Evolutionary conservation across 1,140 invertebrate species (phyloP), one percentile per base, ranked within the genome.

Genomic region (Berghia stephanieae): DNA sequence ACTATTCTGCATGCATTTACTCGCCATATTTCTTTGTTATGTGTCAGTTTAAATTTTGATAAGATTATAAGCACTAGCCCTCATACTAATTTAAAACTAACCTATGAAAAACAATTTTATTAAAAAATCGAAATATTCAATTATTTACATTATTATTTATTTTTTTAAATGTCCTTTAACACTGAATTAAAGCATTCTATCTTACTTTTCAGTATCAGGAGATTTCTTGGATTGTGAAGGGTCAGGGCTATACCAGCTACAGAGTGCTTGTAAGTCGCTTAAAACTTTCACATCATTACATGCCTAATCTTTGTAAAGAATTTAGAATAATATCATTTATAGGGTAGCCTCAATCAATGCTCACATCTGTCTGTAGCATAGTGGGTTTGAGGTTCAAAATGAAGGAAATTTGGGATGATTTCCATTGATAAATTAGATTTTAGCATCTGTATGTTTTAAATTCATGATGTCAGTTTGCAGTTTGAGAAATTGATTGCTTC

Each of bases 211-310:
- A 96, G 95, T 94, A 87, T 94, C 94, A 60, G 96, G 96, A 27
- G 91, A 92, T 77, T 98, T 98, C 88, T 88, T 98, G 21, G 96
- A 98, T 87, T 96, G 94, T 88, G 96, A 98, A 92, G 97, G 96
- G 1, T 96, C 96, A 24, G 97, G 95, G 1, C 89, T 99, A 0
- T 98, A 95, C 89, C 84, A 91, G 24, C 81, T 95, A 0, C 96
- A 98, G 87, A 97, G 96, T 86, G 91, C 93, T 44, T 93, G 90
- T 90, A 86, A 89, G 89, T 88, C 68, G n/a, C 1, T 66, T 38
- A 27, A 31, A 18, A 38, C n/a, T 31, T 55, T 31, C 38, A 18
- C 38, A 38, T 46, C 6, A 6, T 31, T 5, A 10, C 13, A 43
- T 46, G 38, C 38, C 0, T 60, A 4, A 63, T 63, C 43, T 40